Evolutionary conservation across 2,797 vertebrate genomes (phyloP), one percentile per base, ranked within the genome.

Genomic region (Enteromius radiatus): DNA sequence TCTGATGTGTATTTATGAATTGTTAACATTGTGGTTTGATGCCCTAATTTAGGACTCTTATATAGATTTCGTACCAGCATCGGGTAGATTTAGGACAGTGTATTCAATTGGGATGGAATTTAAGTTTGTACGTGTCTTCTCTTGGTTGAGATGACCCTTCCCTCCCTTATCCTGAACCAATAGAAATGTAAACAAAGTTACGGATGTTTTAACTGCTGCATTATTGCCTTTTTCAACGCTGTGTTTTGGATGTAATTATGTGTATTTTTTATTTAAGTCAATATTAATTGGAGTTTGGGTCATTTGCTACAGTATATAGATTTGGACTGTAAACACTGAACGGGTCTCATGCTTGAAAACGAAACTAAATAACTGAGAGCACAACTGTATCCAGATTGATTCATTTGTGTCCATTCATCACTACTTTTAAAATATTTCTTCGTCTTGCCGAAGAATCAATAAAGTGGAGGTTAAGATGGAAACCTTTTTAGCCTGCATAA

Each of bases 181-280:
- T 88, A 69, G 91, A 82, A 92, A 92, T 92, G 91, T 93, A 93
- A 92, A 94, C 90, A 85, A 91, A 91, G 90, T 92, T 91, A 92
- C 88, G 86, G 88, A 93, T 82, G 86, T 93, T 93, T 94, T 91
- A 93, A 93, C 94, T 93, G 94, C 94, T 94, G 92, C 92, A 93
- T 94, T 93, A 92, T 94, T 94, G 94, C 92, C 92, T 94, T 94
- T 95, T 94, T 92, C 91, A 93, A 94, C 91, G 93, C 93, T 94
- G 94, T 94, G 93, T 95, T 94, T 94, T 94, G 92, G 94, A 94
- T 94, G 94, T 94, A 92, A 94, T 93, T 93, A 73, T 87, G 89
- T 87, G 91, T 94, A 91, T 92, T 94, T 95, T 94, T 94, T 93
- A 94, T 94, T 94, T 95, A 93, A 88, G 90, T 94, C 91, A 91